A percentile compares a stretch with the other conserved stretches of the same genome.
phyloP scores from a whole-genome alignment of 2,888 invertebrate genomes.

The Eupithecia centaureata region DNA sequence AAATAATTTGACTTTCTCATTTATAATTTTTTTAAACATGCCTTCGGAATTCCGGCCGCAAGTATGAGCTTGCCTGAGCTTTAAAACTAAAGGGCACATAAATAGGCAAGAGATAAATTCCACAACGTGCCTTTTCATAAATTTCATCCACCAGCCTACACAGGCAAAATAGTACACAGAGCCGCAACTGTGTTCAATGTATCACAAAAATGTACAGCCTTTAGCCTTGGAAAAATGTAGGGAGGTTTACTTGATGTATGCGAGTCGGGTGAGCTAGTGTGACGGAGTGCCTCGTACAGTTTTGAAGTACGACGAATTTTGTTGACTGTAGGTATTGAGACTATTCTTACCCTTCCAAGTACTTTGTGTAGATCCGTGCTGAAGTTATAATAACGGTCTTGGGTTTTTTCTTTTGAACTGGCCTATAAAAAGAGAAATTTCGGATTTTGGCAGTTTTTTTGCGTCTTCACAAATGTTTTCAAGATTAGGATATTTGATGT shows the following conservation, averaged over 20 bases:
- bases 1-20: no score
- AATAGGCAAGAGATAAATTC: neutral
- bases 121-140: neutral
- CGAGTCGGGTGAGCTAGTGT: constrained; percentile 33
- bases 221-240: constrained; percentile 30
- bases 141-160: neutral
- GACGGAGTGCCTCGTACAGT: constrained; percentile 27
- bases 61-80: neutral
- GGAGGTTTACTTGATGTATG: constrained; percentile 32
- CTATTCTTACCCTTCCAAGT: neutral
- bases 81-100: neutral
- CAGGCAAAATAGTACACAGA: neutral
- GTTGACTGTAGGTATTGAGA: neutral
- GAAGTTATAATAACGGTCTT: no score
- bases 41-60: no score
- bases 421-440: no score
- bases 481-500: no score
- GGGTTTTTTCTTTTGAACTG: no score
- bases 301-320: constrained; percentile 30
- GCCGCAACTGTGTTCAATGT: constrained; percentile 3
- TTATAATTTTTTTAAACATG: no score
- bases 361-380: neutral
- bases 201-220: constrained; percentile 13
- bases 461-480: no score
- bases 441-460: no score